Evolutionary conservation across 2,113 vertebrate species (phyloP).

Genomic region (Podarcis raffonei): DNA sequence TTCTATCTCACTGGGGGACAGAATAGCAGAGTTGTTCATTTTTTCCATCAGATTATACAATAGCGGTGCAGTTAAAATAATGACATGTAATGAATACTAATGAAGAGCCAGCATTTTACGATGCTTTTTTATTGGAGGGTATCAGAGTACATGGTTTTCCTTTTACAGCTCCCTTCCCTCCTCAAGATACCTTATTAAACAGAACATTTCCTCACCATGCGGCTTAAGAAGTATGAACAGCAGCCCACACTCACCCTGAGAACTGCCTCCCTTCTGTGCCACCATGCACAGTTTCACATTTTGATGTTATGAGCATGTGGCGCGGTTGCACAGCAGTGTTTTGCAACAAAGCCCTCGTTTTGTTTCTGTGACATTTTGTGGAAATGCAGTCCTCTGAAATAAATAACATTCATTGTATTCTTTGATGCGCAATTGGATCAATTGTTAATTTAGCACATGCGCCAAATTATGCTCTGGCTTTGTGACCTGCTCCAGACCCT

Average conservation of each 20-base stretch:
- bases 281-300: background rate
- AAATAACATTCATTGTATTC: background rate
- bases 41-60: background rate
- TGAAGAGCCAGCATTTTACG: background rate
- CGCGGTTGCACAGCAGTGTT: background rate
- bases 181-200: background rate
- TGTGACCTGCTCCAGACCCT: too few relatives aligned
- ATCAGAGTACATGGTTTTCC: background rate
- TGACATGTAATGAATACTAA: slow-evolving; percentile 1
- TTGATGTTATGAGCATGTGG: background rate
- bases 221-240: background rate
- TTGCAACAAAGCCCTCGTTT: background rate
- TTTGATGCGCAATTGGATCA: background rate
- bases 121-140: background rate
- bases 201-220: background rate
- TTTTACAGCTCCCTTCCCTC: background rate
- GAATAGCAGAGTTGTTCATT: background rate
- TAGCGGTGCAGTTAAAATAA: background rate
- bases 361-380: background rate
- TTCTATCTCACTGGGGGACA: background rate
- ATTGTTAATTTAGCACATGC: background rate
- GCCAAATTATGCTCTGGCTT: too few relatives aligned
- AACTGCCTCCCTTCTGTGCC: background rate
- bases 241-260: background rate
- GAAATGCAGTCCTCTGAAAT: background rate